Conservation (phyloP, 37 sponge, comb jelly and placozoan species). For the Spongilla lacustris region DNA sequence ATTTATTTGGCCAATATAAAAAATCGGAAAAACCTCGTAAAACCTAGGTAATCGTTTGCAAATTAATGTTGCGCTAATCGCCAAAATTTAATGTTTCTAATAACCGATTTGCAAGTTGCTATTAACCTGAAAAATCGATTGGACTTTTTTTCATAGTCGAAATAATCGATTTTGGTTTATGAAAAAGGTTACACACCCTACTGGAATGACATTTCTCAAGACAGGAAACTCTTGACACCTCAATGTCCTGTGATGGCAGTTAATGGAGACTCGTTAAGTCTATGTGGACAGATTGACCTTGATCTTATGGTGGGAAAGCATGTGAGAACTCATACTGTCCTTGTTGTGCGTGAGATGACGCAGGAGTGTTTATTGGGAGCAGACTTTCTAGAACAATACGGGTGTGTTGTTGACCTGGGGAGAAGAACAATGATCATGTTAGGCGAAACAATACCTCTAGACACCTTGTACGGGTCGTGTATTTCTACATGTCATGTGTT, state of each 20-base stretch:
- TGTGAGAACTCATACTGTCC: not conserved
- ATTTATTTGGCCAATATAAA: too few species aligned
- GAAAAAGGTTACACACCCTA: too few species aligned
- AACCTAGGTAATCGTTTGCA: too few species aligned
- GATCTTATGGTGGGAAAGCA: not conserved
- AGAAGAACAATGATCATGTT: not conserved
- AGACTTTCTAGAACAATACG: constrained; percentile 14
- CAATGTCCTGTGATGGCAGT: constrained; percentile 18
- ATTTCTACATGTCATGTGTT: constrained; percentile 4
- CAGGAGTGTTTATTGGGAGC: constrained; percentile 26
- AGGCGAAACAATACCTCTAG: not conserved
- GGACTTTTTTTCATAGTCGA: too few species aligned
- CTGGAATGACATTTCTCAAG: not conserved
- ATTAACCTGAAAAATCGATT: too few species aligned
- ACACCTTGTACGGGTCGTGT: not conserved
- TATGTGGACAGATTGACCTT: constrained; percentile 2
- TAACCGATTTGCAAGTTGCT: too few species aligned
- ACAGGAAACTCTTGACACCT: not conserved
- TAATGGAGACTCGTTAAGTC: constrained; percentile 12
- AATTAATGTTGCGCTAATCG: too few species aligned
- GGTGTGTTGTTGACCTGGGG: constrained; percentile 21
- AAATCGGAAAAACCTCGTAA: too few species aligned
- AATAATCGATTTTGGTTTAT: too few species aligned
- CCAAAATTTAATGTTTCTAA: too few species aligned
- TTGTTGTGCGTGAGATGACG: constrained; percentile 2